phyloP scores from a whole-genome alignment of 2,113 vertebrate species.

The Microtus pennsylvanicus region DNA sequence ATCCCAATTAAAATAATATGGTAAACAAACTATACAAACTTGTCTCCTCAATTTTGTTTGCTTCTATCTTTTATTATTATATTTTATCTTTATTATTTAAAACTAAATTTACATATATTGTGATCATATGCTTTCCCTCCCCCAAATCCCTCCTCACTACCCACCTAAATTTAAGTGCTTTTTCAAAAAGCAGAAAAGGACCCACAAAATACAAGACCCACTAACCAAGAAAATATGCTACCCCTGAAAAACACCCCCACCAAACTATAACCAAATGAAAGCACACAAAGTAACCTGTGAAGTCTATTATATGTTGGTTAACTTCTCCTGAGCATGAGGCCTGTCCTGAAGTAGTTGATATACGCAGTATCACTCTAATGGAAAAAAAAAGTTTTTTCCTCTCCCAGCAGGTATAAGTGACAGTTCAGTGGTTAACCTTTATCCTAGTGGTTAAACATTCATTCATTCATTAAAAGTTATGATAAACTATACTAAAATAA shows the following conservation, averaged over 20 bases:
- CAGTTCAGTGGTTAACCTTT: neutral
- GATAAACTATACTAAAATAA: neutral
- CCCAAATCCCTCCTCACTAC: neutral
- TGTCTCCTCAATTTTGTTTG: neutral
- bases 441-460: neutral
- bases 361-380: neutral
- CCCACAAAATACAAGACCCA: rapidly evolving
- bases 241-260: neutral
- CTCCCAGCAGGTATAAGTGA: neutral
- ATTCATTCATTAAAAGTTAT: neutral
- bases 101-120: neutral
- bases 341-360: neutral
- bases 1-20: neutral
- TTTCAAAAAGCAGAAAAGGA: neutral
- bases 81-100: neutral
- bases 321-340: neutral
- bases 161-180: neutral
- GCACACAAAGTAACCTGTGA: neutral
- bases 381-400: neutral
- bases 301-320: neutral
- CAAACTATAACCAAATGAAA: neutral
- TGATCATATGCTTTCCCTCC: neutral
- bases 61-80: neutral
- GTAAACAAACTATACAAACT: neutral
- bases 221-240: neutral